Base-by-base conservation (phyloP, 1,140 invertebrate genomes). In the Tetramorium simillimum region DNA sequence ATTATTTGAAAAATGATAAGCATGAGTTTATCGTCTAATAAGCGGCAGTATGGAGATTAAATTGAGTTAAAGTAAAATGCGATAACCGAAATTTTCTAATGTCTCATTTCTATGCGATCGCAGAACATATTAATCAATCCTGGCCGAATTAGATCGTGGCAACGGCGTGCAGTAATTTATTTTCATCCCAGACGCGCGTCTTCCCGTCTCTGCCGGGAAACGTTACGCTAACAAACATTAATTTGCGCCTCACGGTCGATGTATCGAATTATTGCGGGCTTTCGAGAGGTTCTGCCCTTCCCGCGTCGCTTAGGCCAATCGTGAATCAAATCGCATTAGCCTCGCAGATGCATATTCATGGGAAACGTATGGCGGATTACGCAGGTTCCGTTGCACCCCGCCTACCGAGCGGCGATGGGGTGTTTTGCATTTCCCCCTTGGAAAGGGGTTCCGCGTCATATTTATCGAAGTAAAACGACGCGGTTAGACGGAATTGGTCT, bases 271-370 rank as follows among this genome's bases (percentile, higher is more conserved):
- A 87, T 90, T 85, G 87, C 77, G 81, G 89, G 88, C 86, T 84
- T 91, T 91, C 88, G 70, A 88, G 88, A 86, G 91, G 80, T 87
- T 87, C 62, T 82, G 65, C 82, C 87, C 70, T 80, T 69, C 40
- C 85, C 80, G n/a, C 40, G 40, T 58, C 89, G 85, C 85, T 89
- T 87, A 78, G 86, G 78, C 88, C 89, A 90, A 94, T 94, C 92
- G 93, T 93, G 93, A 94, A 94, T 94, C 93, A 94, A 94, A 94
- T 94, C 93, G 93, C 93, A 94, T 94, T 94, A 94, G 91, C 89
- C 90, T 92, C 91, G 91, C 92, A 94, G 93, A 94, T 94, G 93
- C 93, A 94, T 94, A 94, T 94, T 94, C 93, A 94, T 94, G 92
- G 93, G 93, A 93, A 93, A 93, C 92, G 91, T 93, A 93, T 93